Evolutionary conservation across 2,888 invertebrate species (phyloP).

Genomic region (Eulithis testata): DNA sequence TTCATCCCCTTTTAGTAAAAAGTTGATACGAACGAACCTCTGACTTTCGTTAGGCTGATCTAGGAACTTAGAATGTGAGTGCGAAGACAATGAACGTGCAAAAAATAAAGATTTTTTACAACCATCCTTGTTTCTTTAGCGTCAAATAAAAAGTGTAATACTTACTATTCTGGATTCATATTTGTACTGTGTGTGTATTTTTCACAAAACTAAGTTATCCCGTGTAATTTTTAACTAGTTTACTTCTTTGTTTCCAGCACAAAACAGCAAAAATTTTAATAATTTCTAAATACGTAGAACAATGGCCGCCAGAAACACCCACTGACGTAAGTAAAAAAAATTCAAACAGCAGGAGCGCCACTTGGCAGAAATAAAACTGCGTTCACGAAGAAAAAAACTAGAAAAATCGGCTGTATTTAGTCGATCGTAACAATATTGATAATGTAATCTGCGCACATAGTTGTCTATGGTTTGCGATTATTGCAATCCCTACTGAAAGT

Average conservation of each 20-base stretch:
- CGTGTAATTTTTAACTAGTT: constrained; percentile 64
- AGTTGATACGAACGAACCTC: constrained; percentile 11
- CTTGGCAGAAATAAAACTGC: constrained; percentile 77
- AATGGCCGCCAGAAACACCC: constrained; percentile 83
- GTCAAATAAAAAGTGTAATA: constrained; percentile 70
- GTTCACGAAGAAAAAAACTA: constrained; percentile 55
- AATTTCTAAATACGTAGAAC: constrained; percentile 76
- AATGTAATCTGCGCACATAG: too few species aligned
- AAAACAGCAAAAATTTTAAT: constrained; percentile 76
- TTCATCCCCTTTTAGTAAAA: constrained; percentile 37
- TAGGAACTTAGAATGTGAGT: constrained; percentile 41
- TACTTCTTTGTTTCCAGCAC: constrained; percentile 76
- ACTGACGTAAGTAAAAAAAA: constrained; percentile 79
- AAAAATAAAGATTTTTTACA: constrained; percentile 65
- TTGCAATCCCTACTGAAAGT: constrained; percentile 2
- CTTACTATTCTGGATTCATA: constrained; percentile 95
- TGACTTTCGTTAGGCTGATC: constrained; percentile 7
- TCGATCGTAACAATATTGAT: background rate
- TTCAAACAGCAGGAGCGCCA: constrained; percentile 81
- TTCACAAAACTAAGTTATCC: constrained; percentile 64
- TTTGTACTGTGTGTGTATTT: constrained; percentile 76
- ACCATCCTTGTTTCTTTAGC: constrained; percentile 70
- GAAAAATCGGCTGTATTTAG: background rate
- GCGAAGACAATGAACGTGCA: constrained; percentile 70
- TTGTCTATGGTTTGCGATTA: constrained; percentile 11